Evolutionary conservation across 2,888 invertebrate species (phyloP).

Genomic region (Zonitis immaculata): DNA sequence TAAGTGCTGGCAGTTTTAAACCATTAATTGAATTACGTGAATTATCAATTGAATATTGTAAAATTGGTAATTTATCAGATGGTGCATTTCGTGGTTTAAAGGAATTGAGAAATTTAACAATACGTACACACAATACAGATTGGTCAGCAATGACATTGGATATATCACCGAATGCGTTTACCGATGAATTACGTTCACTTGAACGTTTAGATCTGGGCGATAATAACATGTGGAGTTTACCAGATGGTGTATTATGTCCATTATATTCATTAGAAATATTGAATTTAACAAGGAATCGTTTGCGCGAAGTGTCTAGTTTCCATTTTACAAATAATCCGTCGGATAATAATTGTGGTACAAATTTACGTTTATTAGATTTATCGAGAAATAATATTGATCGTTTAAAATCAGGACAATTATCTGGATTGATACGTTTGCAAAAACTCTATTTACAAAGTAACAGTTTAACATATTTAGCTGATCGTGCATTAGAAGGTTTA

Average conservation of each 20-base stretch:
- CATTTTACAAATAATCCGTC: slow-evolving; percentile 61
- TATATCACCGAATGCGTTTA: slow-evolving; percentile 68
- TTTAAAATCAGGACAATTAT: slow-evolving; percentile 66
- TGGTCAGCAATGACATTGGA: slow-evolving; percentile 78
- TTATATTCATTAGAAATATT: slow-evolving; percentile 67
- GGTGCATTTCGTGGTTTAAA: slow-evolving; percentile 77
- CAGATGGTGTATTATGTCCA: slow-evolving; percentile 73
- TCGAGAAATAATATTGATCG: slow-evolving; percentile 75
- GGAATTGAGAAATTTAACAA: slow-evolving; percentile 72
- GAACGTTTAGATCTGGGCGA: slow-evolving; percentile 72
- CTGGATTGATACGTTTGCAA: slow-evolving; percentile 65
- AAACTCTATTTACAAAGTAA: slow-evolving; percentile 74
- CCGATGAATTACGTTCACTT: slow-evolving; percentile 66
- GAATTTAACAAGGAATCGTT: slow-evolving; percentile 74
- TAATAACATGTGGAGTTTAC: slow-evolving; percentile 76
- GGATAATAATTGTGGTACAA: slow-evolving; percentile 66
- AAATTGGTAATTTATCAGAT: slow-evolving; percentile 74
- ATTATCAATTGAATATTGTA: slow-evolving; percentile 76
- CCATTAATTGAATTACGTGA: slow-evolving; percentile 71
- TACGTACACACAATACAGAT: slow-evolving; percentile 78
- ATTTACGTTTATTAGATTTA: slow-evolving; percentile 65
- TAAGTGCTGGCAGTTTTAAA: slow-evolving; percentile 71
- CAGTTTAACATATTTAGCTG: slow-evolving; percentile 69
- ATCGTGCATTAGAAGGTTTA: slow-evolving; percentile 72
- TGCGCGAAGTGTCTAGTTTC: slow-evolving; percentile 70